Percentiles rank a stretch among this genome's conserved stretches.
Evolutionary conservation across 2,113 vertebrate species (phyloP).

Genomic region (Brienomyrus brachyistius): DNA sequence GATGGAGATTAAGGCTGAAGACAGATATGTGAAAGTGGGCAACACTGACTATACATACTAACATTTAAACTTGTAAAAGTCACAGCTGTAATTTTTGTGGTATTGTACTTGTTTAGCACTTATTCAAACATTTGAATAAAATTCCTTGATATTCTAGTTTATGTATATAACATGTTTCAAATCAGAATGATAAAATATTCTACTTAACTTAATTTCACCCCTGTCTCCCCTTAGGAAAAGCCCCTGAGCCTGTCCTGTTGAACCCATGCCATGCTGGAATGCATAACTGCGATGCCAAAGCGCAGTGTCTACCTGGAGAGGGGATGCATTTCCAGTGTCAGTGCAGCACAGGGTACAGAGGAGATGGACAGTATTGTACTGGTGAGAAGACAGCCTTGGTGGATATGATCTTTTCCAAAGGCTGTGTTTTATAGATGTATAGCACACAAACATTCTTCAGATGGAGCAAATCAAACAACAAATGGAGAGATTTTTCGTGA

Average conservation of each 20-base stretch:
- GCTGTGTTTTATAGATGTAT: background rate
- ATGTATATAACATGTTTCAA: background rate
- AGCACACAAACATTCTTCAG: background rate
- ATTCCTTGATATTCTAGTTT: background rate
- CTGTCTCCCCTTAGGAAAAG: constrained; percentile 34
- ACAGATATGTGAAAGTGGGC: too few species aligned
- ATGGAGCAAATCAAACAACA: background rate
- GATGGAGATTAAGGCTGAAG: too few species aligned
- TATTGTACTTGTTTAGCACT: background rate
- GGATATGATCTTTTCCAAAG: background rate
- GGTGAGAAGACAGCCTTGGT: constrained; percentile 58
- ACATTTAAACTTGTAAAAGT: background rate
- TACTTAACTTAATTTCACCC: too few species aligned
- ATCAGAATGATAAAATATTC: background rate
- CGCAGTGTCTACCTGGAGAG: constrained; percentile 69
- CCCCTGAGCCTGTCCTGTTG: constrained; percentile 17
- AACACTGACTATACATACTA: too few species aligned
- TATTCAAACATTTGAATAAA: background rate
- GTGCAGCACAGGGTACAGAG: constrained; percentile 71
- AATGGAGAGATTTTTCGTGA: constrained; percentile 11
- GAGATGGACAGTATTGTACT: constrained; percentile 72
- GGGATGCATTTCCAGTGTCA: constrained; percentile 65
- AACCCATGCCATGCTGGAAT: constrained; percentile 79
- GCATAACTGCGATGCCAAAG: constrained; percentile 72
- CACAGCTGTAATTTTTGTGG: background rate